Evolutionary conservation across 2,797 vertebrate species (phyloP).

Genomic region (Remorina albescens): DNA sequence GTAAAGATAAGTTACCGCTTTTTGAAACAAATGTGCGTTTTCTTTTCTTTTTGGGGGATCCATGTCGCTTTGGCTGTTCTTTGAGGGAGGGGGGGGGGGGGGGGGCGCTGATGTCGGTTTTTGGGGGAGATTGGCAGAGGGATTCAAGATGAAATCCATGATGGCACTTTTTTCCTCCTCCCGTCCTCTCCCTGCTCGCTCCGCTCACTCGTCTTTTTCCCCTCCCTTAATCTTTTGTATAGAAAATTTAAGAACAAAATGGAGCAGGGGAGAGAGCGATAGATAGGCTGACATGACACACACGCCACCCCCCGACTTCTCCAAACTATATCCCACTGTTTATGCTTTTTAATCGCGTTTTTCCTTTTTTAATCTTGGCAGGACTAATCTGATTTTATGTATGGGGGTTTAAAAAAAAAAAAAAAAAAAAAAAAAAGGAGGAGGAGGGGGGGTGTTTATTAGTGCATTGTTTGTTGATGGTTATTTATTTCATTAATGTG

Average conservation of each 20-base stretch:
- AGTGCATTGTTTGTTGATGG: constrained; percentile 82
- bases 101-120: constrained; percentile 47
- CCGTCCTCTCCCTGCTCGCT: constrained; percentile 74
- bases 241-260: constrained; percentile 87
- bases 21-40: constrained; percentile 33
- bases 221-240: constrained; percentile 88
- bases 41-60: too few species aligned
- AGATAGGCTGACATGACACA: constrained; percentile 81
- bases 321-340: constrained; percentile 62
- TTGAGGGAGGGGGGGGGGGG: constrained; percentile 4
- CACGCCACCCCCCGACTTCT: constrained; percentile 74
- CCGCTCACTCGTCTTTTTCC: constrained; percentile 80
- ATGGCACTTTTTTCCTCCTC: constrained; percentile 82
- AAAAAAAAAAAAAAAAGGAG: too few species aligned
- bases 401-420: too few species aligned
- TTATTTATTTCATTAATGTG: constrained; percentile 88
- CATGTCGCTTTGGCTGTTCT: constrained; percentile 53
- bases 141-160: constrained; percentile 86
- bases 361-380: too few species aligned
- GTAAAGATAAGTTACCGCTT: constrained; percentile 49
- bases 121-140: constrained; percentile 80
- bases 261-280: constrained; percentile 79
- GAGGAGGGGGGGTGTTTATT: constrained; percentile 69
- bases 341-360: constrained; percentile 55
- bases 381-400: too few species aligned